Evolutionary conservation across 2,888 invertebrate genomes (phyloP), one percentile per base, ranked within the genome.

Genomic region (Drosophila kuntzei): DNA sequence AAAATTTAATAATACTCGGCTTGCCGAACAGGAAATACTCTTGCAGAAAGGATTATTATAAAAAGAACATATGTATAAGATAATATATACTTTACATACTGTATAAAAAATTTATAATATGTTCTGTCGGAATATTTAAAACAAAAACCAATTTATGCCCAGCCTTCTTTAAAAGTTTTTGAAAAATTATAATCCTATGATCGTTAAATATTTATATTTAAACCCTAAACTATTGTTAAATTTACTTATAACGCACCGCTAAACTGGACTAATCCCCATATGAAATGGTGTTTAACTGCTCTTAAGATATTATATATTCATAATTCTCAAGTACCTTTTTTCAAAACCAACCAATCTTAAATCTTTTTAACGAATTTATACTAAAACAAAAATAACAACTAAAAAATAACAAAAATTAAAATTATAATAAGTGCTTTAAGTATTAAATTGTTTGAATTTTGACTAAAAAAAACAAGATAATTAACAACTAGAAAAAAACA

Each of bases 311-410:
- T 53, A 53, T 53, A 54, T 49, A 62, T 75, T 76, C 41, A 67
- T 67, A 69, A 75, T 84, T 83, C 76, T 87, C 85, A 79, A 87
- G 83, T 83, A 83, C 83, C 83, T 77, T 87, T 87, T 79, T 87
- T 69, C 55, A 53, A 54, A 75, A 59, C 34, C 41, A 65, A 80
- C 77, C 71, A 72, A 81, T 68, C 70, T 85, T 78, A 67, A 66
- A 69, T 80, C 79, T 82, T 85, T 87, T 86, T 79, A 87, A 87
- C 85, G 88, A 85, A 85, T 85, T 87, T 87, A 79, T 71, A 72
- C 71, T 75, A 54, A 76, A 71, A 55, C 39, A 29, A 61, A 73
- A 49, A 16, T 27, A 63, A 72, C 36, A 70, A 70, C 47, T 29
- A 59, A 74, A 63, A 47, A 72, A 64, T 57, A 58, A 47, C 20